A percentile compares a stretch with the other conserved stretches of the same genome.
Conservation (phyloP, 2,888 invertebrate species). For the Meta bourneti region DNA sequence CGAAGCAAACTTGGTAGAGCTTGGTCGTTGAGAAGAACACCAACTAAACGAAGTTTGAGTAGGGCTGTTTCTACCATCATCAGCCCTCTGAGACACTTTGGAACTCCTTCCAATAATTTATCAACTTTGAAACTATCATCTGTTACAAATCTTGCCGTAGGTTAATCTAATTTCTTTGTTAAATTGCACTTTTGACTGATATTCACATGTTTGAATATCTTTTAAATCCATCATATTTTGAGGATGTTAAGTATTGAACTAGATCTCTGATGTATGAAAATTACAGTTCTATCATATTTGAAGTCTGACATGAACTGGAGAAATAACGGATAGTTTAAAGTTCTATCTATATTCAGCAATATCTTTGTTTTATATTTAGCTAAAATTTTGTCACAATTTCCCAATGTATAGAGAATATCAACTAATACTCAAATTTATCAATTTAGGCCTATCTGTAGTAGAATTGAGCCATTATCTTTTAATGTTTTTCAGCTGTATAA, state of each 20-base stretch:
- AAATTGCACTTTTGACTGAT: neutral
- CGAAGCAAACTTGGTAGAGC: constrained; percentile 90
- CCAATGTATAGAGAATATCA: too few species aligned
- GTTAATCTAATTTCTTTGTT: constrained; percentile 1
- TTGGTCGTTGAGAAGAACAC: constrained; percentile 97
- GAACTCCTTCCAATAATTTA: constrained; percentile 59
- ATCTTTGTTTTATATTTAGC: too few species aligned
- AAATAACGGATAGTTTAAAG: too few species aligned
- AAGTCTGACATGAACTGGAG: too few species aligned
- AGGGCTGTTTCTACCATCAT: constrained; percentile 97
- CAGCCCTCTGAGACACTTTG: constrained; percentile 84
- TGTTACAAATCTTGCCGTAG: constrained; percentile 70
- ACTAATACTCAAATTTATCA: too few species aligned
- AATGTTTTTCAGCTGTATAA: too few species aligned
- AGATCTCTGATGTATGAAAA: neutral
- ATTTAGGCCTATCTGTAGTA: too few species aligned
- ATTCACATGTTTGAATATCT: too few species aligned
- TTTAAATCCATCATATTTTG: too few species aligned
- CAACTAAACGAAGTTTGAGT: constrained; percentile 89
- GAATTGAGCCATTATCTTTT: too few species aligned
- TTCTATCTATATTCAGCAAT: too few species aligned
- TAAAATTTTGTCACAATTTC: too few species aligned
- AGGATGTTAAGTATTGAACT: neutral
- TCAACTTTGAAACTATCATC: constrained; percentile 57
- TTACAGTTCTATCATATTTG: neutral